Base-by-base conservation (phyloP, 2,888 invertebrate species). In the Epinotia brunnichana region DNA sequence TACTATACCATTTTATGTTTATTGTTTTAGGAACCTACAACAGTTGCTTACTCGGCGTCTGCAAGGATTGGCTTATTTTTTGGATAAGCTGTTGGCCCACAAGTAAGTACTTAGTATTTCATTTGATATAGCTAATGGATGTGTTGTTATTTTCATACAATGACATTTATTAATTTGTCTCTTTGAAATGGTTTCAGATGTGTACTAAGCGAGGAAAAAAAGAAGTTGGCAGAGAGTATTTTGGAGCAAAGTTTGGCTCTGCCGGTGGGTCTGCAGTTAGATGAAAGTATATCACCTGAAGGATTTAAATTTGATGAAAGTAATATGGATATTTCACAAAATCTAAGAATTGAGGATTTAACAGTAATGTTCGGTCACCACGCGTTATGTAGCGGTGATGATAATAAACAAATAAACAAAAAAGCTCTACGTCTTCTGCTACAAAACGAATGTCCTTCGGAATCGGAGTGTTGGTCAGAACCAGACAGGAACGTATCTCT, bases 391-490 rank as follows among this genome's bases (percentile, higher is more conserved):
- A 82, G 82, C 72, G 89, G 89, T 54, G 89, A 90, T 41, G 78
- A 77, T 54, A 80, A 82, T 62, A 84, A 81, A 76, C 79, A 78
- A 73, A 85, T 83, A 0, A 76, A 78, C 10, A 83, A 78, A 69
- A 89, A 83, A 77, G 76, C 82, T 39, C 69, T 82, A 7, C 85
- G 83, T 78, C 80, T 83, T 73, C 82, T 86, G 61, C 88, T 90
- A 41, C 88, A 87, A 79, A 87, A 87, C 4, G 92, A 93, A 77
- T 69, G 86, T 17, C 86, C 89, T 73, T 92, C 93, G 0, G 97
- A 97, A 83, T 97, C 97, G 0, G 97, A 98, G 84, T 95, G 96
- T 44, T 97, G 97, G 96, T 97, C 97, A 0, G 97, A 97, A 83
- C 97, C 97, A 0, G 97, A 97, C 83, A 94, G 97, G 60, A 95